Conservation (phyloP, 2,113 vertebrate genomes). For the Perca schrenkii region DNA sequence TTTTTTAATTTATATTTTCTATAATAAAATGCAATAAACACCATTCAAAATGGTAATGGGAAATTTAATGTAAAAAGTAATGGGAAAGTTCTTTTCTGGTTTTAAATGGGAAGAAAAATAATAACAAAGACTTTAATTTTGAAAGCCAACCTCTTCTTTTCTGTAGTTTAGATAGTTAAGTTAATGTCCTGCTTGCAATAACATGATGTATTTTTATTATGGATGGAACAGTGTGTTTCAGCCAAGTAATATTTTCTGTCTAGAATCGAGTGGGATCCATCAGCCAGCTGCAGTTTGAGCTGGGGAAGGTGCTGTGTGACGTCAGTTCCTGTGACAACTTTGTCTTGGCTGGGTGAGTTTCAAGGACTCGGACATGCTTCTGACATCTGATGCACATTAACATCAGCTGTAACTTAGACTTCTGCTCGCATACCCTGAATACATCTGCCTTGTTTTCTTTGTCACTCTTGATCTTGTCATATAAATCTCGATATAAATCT, state of each 20-base stretch:
- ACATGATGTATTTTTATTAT: neutral
- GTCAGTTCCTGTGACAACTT: conserved; percentile 89
- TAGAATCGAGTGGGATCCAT: conserved; percentile 92
- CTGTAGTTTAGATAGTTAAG: neutral
- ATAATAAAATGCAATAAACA: neutral
- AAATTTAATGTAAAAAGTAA: too few relatives aligned
- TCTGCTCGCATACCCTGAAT: neutral
- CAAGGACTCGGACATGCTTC: neutral
- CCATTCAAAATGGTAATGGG: neutral
- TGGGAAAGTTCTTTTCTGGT: neutral
- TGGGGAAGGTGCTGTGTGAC: conserved; percentile 91
- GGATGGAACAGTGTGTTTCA: neutral
- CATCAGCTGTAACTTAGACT: fast-evolving
- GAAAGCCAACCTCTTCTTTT: neutral
- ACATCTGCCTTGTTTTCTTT: neutral
- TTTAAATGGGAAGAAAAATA: neutral
- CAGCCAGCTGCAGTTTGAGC: conserved; percentile 90
- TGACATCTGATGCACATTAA: neutral
- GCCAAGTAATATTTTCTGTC: neutral
- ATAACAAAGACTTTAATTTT: neutral
- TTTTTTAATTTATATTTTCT: too few relatives aligned
- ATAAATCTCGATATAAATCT: neutral
- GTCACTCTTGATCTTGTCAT: neutral
- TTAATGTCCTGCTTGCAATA: neutral
- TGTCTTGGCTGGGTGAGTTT: conserved; percentile 92